Percentiles rank a stretch among this genome's conserved stretches.
phyloP scores from a whole-genome alignment of 2,113 vertebrate species.

The Brevimyrus niger region DNA sequence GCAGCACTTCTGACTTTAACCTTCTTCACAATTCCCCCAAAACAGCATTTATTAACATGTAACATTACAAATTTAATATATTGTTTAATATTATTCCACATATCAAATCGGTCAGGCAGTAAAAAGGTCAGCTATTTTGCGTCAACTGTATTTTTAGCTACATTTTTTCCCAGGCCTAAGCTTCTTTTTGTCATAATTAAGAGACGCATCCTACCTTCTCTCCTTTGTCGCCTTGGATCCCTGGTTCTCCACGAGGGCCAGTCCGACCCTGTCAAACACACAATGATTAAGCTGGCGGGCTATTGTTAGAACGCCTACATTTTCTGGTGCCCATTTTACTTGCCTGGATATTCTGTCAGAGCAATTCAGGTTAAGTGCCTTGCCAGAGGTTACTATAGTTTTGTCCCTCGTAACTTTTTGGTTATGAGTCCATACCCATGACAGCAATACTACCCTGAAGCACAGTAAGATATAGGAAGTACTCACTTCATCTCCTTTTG shows the following conservation, averaged over 20 bases:
- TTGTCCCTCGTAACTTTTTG: not conserved
- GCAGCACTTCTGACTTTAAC: not conserved
- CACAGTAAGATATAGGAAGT: not conserved
- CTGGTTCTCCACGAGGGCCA: constrained; percentile 51
- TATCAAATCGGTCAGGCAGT: not conserved
- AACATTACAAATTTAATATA: not conserved
- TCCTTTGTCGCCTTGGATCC: constrained; percentile 53
- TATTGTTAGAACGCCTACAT: not conserved
- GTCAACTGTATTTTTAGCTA: not conserved
- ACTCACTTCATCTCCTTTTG: constrained; percentile 63
- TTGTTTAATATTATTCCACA: not conserved
- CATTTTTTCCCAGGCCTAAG: not conserved
- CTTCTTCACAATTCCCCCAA: not conserved
- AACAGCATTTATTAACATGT: not conserved
- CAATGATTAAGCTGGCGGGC: not conserved
- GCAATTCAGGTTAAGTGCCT: not conserved
- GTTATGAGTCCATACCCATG: not conserved
- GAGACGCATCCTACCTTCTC: constrained; percentile 48
- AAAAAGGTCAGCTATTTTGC: not conserved
- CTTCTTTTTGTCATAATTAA: not conserved
- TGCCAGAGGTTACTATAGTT: not conserved
- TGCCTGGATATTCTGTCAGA: not conserved
- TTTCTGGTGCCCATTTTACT: not conserved
- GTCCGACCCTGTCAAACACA: constrained; percentile 49
- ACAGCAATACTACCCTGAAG: not conserved